Conservation (phyloP, 2,888 invertebrate genomes). For the Lacanobia oleracea region DNA sequence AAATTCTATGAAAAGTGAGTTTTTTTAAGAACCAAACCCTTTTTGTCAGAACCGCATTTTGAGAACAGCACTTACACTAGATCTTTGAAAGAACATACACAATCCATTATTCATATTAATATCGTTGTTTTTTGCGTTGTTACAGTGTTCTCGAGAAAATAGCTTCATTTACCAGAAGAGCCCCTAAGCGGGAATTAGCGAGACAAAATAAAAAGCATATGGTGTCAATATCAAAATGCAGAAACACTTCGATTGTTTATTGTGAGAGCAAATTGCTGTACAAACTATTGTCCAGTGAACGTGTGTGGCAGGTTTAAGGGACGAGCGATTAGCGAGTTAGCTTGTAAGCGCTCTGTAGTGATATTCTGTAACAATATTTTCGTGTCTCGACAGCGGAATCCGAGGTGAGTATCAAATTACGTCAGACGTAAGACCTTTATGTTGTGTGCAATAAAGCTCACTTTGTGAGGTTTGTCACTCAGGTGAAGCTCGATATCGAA, state of each 20-base stretch:
- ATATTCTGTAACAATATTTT: too few relatives aligned
- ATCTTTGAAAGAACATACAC: slow-evolving; percentile 7
- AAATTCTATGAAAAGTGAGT: too few relatives aligned
- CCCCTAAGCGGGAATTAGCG: slow-evolving; percentile 77
- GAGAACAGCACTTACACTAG: not conserved
- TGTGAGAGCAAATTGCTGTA: slow-evolving; percentile 80
- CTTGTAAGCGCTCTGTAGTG: too few relatives aligned
- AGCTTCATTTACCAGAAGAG: slow-evolving; percentile 58
- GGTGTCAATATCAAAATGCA: slow-evolving; percentile 75
- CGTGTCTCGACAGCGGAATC: too few relatives aligned
- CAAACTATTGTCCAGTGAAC: slow-evolving; percentile 75
- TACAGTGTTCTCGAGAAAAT: slow-evolving; percentile 45
- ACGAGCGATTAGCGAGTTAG: slow-evolving; percentile 8
- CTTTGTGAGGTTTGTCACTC: too few relatives aligned
- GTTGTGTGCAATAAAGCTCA: too few relatives aligned
- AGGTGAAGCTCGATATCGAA: too few relatives aligned
- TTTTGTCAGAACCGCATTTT: not conserved
- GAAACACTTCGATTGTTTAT: slow-evolving; percentile 77
- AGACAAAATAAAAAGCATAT: slow-evolving; percentile 80
- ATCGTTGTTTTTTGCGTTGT: slow-evolving; percentile 19
- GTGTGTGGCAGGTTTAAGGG: not conserved
- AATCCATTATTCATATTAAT: not conserved
- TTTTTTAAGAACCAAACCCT: not conserved
- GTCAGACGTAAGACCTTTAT: too few relatives aligned
- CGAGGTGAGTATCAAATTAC: too few relatives aligned